These are phyloP conservation scores for Resseliella maxima DNA, from an alignment of 2,888 invertebrate genomes.

Conservation along the genomic window DNA sequence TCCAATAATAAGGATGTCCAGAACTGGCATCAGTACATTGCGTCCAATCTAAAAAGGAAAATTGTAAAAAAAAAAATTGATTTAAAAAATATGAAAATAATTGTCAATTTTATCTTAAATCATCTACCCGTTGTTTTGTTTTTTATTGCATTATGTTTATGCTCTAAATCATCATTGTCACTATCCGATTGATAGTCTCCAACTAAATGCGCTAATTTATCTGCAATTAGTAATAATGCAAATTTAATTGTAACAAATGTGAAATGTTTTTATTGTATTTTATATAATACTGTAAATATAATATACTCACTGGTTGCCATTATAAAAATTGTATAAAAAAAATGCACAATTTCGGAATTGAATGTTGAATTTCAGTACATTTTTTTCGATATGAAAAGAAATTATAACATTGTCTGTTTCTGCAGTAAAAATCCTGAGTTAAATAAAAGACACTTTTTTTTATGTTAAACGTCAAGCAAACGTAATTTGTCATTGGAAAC, in stretches of 20 bases:
- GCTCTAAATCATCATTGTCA: conserved; percentile 1
- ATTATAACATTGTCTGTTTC: not conserved
- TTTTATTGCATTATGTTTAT: not conserved
- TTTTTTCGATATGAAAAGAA: not conserved
- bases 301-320: conserved; percentile 24
- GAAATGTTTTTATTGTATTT: not conserved
- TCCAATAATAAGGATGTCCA: conserved; percentile 76
- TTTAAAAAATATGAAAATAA: not conserved
- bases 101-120: not conserved
- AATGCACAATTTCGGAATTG: too few species aligned
- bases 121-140: not conserved
- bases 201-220: conserved; percentile 27
- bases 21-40: conserved; percentile 73
- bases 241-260: too few species aligned
- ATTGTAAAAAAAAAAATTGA: not conserved
- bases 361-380: not conserved
- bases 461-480: conserved; percentile 8
- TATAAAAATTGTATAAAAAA: not conserved
- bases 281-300: not conserved
- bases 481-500: not conserved
- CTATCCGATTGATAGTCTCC: conserved; percentile 45
- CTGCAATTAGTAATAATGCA: too few species aligned
- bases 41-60: conserved; percentile 70
- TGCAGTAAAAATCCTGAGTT: not conserved
- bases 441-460: not conserved